phyloP scores from a whole-genome alignment of 2,113 vertebrate genomes.

The Pandion haliaetus region DNA sequence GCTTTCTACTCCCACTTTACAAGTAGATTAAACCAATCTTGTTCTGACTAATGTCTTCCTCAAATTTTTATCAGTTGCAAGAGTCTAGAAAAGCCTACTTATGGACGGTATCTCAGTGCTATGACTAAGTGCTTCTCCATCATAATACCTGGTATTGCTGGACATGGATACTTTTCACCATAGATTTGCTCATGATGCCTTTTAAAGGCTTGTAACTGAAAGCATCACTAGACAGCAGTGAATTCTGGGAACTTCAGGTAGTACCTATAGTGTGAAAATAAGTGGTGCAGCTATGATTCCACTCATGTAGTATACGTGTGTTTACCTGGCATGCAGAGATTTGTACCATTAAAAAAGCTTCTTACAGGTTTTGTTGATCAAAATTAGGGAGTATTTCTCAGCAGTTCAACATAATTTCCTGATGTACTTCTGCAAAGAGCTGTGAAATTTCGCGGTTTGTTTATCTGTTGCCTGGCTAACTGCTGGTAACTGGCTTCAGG shows the following conservation, averaged over 20 bases:
- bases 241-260: not conserved
- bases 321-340: not conserved
- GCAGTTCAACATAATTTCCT: not conserved
- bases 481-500: not conserved
- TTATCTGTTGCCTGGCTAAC: not conserved
- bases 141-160: not conserved
- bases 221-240: not conserved
- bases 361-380: not conserved
- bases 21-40: not conserved
- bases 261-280: not conserved
- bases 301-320: not conserved
- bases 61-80: not conserved
- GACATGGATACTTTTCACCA: not conserved
- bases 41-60: not conserved
- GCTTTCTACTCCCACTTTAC: not conserved
- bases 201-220: not conserved
- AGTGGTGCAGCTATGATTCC: not conserved
- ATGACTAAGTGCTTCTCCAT: not conserved
- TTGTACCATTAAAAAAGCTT: not conserved
- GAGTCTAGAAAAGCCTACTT: not conserved
- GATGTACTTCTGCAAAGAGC: not conserved
- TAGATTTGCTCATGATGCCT: not conserved
- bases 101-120: not conserved
- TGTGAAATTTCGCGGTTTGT: not conserved
- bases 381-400: not conserved